Evolutionary conservation across 2,113 vertebrate species (phyloP), one percentile per base, ranked within the genome.

Genomic region (Puntigrus tetrazona): DNA sequence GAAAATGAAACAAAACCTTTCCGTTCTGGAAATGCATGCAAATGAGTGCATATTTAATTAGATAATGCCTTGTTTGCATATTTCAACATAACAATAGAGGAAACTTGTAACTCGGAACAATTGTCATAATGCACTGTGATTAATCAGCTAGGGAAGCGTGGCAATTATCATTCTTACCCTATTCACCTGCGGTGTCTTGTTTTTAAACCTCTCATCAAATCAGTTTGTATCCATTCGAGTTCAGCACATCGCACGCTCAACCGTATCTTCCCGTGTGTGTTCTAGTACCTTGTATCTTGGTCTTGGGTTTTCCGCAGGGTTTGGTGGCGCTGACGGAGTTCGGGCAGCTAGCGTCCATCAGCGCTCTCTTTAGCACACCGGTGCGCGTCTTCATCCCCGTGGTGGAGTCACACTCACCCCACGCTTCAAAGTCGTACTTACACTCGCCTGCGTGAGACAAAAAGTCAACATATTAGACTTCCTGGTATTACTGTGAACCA

Each of bases 401-500:
- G 9, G 94, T 95, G 90, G 95, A 91, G 81, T 99, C 97, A n/a
- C 98, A 99, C 90, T 98, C 97, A 69, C 98, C 96, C 98, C 98
- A 99, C 1, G 95, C 95, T 91, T 98, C 94, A 92, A 99, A 99
- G 70, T 99, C 96, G 86, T 98, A 99, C 90, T 99, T 99, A 92
- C 97, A 99, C 82, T 98, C 97, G 0, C 97, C 98, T 99, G 85
- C 11, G 86, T 83, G 0, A 1, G 87, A 85, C 67, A 81, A 29
- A n/a, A n/a, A n/a, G n/a, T n/a, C n/a, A n/a, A n/a, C n/a, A n/a
- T n/a, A n/a, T n/a, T n/a, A n/a, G n/a, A n/a, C n/a, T 20, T 75
- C 3, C 41, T 50, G 43, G n/a, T 75, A 7, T 75, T 27, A 31
- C 1, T 75, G 73, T 31, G 25, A 47, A 31, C 4, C 7, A 75